Conservation (phyloP, 2,113 vertebrate species). For the Lagopus muta region DNA sequence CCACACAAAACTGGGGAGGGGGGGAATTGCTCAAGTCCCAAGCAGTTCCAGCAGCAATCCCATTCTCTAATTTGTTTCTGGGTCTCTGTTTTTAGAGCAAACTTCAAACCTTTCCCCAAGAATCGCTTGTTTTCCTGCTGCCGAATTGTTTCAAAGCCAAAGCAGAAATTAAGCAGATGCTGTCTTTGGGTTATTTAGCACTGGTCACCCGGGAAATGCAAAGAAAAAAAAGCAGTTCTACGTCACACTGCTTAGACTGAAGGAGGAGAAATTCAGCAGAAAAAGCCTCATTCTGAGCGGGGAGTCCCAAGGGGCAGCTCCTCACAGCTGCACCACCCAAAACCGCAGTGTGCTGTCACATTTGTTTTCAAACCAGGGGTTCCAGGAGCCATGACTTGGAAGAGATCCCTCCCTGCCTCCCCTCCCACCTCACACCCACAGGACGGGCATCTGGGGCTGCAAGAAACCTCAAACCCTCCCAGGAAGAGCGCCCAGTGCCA, state of each 20-base stretch:
- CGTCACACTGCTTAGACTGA: accelerated
- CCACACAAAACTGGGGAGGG: no score
- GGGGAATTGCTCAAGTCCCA: no score
- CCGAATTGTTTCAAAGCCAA: accelerated
- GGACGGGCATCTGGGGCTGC: no score
- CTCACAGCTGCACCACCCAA: not conserved
- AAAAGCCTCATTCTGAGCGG: not conserved
- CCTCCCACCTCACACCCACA: not conserved
- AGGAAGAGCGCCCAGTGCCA: not conserved
- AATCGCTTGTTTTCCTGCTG: accelerated
- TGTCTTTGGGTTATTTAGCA: not conserved
- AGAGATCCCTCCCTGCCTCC: not conserved
- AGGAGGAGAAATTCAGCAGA: not conserved
- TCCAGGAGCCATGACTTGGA: not conserved
- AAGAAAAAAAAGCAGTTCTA: not conserved
- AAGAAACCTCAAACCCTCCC: not conserved
- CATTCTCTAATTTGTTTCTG: no score
- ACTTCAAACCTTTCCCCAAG: no score
- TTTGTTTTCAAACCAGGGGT: not conserved
- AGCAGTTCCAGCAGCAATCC: no score
- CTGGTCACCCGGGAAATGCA: not conserved
- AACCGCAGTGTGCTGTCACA: not conserved
- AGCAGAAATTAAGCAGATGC: no score
- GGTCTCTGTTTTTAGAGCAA: not conserved
- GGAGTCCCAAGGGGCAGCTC: not conserved